These are phyloP conservation scores for mouse (Mus musculus) DNA, from an alignment of 2,113 vertebrate species.

Conservation along the genomic window GRCm39 chr5:21304501-21305000, in stretches of 20 bases:
- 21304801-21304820: not conserved
- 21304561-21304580: not conserved
- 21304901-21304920: slow-evolving; percentile 4
- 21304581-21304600: not conserved
- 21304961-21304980: not conserved
- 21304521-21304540: not conserved
- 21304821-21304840: slow-evolving; percentile 4
- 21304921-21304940: slow-evolving; percentile 30
- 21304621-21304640: not conserved
- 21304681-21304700: no score
- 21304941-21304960: not conserved
- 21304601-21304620: not conserved
- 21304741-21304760: not conserved
- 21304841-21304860: not conserved
- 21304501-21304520: not conserved
- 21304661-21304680: not conserved
- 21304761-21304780: not conserved
- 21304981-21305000: slow-evolving; percentile 12
- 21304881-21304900: not conserved
- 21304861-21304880: not conserved
- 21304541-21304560: slow-evolving; percentile 25
- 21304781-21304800: not conserved
- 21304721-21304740: not conserved
- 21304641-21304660: not conserved
- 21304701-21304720: not conserved